phyloP scores from a whole-genome alignment of 92 coral and sea anemone genomes.

The Epizoanthus stellaris region DNA sequence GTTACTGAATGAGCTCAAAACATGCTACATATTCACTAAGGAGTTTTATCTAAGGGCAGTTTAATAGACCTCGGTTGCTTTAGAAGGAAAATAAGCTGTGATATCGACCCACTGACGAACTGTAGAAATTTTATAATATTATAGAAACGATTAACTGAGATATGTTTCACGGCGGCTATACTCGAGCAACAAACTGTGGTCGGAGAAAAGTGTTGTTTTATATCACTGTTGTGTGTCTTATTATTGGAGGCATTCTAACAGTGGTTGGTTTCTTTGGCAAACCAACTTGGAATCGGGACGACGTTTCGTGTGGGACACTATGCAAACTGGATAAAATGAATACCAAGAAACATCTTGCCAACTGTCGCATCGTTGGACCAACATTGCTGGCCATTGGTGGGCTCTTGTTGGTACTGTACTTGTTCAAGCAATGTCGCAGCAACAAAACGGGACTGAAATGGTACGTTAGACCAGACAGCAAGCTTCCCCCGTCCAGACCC shows the following conservation, averaged over 20 bases:
- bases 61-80: too few relatives aligned
- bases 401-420: not conserved
- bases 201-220: not conserved
- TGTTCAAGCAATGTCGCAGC: constrained; percentile 1
- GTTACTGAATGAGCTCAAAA: too few relatives aligned
- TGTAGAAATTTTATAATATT: too few relatives aligned
- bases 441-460: constrained; percentile 17
- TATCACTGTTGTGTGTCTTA: not conserved
- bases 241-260: not conserved
- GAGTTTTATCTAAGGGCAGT: too few relatives aligned
- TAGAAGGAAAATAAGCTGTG: too few relatives aligned
- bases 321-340: not conserved
- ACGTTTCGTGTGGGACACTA: not conserved
- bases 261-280: constrained; percentile 1
- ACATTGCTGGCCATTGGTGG: not conserved
- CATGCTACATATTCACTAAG: too few relatives aligned
- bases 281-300: constrained; percentile 1
- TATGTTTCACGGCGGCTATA: constrained; percentile 7
- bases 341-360: constrained; percentile 4
- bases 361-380: constrained; percentile 9
- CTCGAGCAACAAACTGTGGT: not conserved
- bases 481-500: constrained; percentile 2
- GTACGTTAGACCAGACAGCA: constrained; percentile 3
- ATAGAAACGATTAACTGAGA: not conserved
- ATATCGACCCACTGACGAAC: too few relatives aligned